A percentile compares a stretch with the other conserved stretches of the same genome.
phyloP scores from a whole-genome alignment of 2,113 vertebrate genomes.

The Hyperopisus bebe region DNA sequence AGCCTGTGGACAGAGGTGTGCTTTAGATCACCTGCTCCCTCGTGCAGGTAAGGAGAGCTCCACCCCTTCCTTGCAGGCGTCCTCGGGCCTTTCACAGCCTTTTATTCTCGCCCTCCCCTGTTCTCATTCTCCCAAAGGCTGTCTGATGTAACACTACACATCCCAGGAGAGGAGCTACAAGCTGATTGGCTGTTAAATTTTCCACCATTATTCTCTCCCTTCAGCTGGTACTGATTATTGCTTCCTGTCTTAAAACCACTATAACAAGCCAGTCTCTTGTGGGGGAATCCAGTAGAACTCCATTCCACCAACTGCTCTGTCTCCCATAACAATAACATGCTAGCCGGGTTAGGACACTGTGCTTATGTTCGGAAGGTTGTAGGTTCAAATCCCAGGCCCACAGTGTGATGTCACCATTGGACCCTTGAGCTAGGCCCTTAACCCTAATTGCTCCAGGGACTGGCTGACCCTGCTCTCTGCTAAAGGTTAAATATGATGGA shows the following conservation, averaged over 20 bases:
- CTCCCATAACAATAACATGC: neutral
- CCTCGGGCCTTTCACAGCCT: neutral
- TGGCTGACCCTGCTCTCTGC: neutral
- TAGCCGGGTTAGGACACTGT: neutral
- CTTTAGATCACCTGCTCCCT: neutral
- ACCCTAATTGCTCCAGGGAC: neutral
- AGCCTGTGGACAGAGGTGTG: neutral
- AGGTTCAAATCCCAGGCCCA: neutral
- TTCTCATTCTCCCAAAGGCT: neutral
- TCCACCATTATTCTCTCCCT: neutral
- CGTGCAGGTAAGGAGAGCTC: neutral
- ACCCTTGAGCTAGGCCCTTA: neutral
- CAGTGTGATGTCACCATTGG: neutral
- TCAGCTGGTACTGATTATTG: neutral
- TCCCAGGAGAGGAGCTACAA: neutral
- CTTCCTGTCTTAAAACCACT: neutral
- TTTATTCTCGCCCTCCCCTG: neutral
- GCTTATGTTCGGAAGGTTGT: neutral
- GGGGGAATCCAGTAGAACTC: neutral
- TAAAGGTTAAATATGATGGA: neutral
- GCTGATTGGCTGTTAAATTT: neutral
- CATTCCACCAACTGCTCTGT: neutral
- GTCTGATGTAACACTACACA: slow-evolving; percentile 11
- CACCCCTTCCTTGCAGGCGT: neutral
- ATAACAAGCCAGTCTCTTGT: neutral